Conservation (phyloP, 2,888 invertebrate genomes). For the Macrosiphum euphorbiae region DNA sequence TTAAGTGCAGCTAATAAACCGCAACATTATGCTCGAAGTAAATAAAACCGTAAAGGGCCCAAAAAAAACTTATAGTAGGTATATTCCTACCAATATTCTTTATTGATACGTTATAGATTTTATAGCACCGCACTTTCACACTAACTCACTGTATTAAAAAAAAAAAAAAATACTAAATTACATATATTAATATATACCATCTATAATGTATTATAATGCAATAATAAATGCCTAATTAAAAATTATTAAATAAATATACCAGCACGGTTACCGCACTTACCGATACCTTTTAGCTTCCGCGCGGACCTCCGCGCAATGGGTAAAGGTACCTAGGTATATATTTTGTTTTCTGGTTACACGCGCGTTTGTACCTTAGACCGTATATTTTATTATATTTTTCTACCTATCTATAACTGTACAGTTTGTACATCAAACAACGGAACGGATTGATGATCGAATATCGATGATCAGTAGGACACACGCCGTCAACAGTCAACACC, state of each 20-base stretch:
- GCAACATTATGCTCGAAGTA: neutral
- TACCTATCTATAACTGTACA: neutral
- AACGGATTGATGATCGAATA: neutral
- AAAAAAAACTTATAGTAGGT: neutral
- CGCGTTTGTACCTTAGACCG: neutral
- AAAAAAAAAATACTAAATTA: neutral
- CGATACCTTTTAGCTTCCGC: neutral
- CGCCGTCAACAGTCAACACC: neutral
- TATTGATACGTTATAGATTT: neutral
- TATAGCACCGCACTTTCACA: neutral
- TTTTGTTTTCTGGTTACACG: neutral
- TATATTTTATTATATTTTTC: neutral
- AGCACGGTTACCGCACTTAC: neutral
- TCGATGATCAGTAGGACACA: neutral
- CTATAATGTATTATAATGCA: too few relatives aligned
- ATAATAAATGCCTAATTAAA: neutral
- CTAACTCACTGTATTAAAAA: neutral
- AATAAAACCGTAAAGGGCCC: neutral
- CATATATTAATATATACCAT: neutral
- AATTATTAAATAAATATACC: neutral
- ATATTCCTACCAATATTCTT: neutral
- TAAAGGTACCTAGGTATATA: neutral
- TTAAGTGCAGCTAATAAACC: neutral
- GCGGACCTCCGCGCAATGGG: neutral
- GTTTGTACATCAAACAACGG: neutral